Conservation (phyloP, 2,888 invertebrate genomes). For the Colostygia pectinataria region DNA sequence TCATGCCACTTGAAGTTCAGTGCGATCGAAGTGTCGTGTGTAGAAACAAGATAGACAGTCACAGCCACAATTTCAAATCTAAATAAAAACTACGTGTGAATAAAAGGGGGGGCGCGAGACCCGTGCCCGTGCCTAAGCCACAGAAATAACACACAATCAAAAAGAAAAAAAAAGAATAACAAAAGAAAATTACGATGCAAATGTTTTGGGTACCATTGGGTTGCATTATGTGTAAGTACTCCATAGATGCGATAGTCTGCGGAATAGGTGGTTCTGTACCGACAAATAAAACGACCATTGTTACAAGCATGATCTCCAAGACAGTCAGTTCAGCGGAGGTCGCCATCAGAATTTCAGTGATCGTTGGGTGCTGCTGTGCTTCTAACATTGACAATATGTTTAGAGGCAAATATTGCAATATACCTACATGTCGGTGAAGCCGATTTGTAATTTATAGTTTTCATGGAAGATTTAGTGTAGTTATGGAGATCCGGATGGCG, state of each 20-base stretch:
- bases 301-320: constrained; percentile 67
- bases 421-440: no score
- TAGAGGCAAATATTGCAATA: no score
- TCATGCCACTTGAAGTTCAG: constrained; percentile 55
- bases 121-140: constrained; percentile 47
- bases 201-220: constrained; percentile 78
- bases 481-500: constrained; percentile 30
- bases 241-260: constrained; percentile 80
- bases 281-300: constrained; percentile 77
- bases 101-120: constrained; percentile 37
- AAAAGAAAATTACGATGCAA: constrained; percentile 64
- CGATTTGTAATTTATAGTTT: no score
- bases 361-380: neutral
- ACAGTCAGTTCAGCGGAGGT: constrained; percentile 36
- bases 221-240: constrained; percentile 81
- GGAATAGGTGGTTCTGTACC: constrained; percentile 80
- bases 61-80: constrained; percentile 77
- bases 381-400: no score
- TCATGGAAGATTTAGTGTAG: constrained; percentile 5
- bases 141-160: constrained; percentile 40
- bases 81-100: constrained; percentile 48
- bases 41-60: constrained; percentile 61
- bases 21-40: constrained; percentile 40
- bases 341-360: constrained; percentile 18
- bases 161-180: constrained; percentile 50